phyloP scores from a whole-genome alignment of 1,140 invertebrate genomes.

The silkworm (Bombyx mori) region ASM3026992v2 NC_085119.1:16487501-16488000 shows the following conservation, averaged over 20 bases:
- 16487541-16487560: conserved; percentile 50
- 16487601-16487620: conserved; percentile 48
- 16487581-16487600: conserved; percentile 20
- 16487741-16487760: conserved; percentile 20
- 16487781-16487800: conserved; percentile 61
- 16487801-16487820: conserved; percentile 60
- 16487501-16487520: conserved; percentile 39
- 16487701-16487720: conserved; percentile 49
- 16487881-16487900: too few relatives aligned
- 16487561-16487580: conserved; percentile 37
- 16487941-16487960: neutral
- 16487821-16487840: conserved; percentile 41
- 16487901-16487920: too few relatives aligned
- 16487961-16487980: conserved; percentile 15
- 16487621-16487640: conserved; percentile 66
- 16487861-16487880: too few relatives aligned
- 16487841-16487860: conserved; percentile 52
- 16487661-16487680: conserved; percentile 61
- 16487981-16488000: conserved; percentile 35
- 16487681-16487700: conserved; percentile 70
- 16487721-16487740: conserved; percentile 49
- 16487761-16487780: conserved; percentile 17
- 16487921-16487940: conserved; percentile 6
- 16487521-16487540: conserved; percentile 60
- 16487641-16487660: conserved; percentile 70